phyloP scores from a whole-genome alignment of 2,888 invertebrate genomes.

The Panopea generosa region DNA sequence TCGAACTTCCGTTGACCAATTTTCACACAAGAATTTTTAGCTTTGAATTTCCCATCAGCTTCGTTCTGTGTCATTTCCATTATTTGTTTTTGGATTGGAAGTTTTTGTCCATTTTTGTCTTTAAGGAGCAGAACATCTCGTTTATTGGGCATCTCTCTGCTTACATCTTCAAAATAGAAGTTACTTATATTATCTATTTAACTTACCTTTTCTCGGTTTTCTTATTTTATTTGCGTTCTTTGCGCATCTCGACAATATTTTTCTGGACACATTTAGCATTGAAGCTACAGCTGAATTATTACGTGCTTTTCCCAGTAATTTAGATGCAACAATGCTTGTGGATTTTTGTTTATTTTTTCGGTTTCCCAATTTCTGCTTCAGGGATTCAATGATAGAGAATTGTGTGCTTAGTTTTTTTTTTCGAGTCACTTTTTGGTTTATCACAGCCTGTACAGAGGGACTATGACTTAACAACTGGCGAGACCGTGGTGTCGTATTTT shows the following conservation, averaged over 20 bases:
- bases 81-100: constrained; percentile 5
- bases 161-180: constrained; percentile 13
- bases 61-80: constrained; percentile 26
- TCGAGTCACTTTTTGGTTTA: too few species aligned
- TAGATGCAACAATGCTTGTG: background rate
- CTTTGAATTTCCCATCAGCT: constrained; percentile 21
- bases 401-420: too few species aligned
- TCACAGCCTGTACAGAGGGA: too few species aligned
- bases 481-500: too few species aligned
- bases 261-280: constrained; percentile 9
- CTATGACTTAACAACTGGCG: too few species aligned
- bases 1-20: constrained; percentile 22
- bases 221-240: background rate
- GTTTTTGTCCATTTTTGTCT: constrained; percentile 7
- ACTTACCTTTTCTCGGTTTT: constrained; percentile 5
- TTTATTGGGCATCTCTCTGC: constrained; percentile 22
- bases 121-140: background rate
- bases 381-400: too few species aligned
- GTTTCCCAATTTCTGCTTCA: too few species aligned
- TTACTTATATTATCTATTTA: background rate
- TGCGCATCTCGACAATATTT: background rate
- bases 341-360: background rate
- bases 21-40: constrained; percentile 3
- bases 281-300: constrained; percentile 8
- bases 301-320: constrained; percentile 6